Conservation (phyloP, 2,113 vertebrate species). For the Protomyctophum bolini region DNA sequence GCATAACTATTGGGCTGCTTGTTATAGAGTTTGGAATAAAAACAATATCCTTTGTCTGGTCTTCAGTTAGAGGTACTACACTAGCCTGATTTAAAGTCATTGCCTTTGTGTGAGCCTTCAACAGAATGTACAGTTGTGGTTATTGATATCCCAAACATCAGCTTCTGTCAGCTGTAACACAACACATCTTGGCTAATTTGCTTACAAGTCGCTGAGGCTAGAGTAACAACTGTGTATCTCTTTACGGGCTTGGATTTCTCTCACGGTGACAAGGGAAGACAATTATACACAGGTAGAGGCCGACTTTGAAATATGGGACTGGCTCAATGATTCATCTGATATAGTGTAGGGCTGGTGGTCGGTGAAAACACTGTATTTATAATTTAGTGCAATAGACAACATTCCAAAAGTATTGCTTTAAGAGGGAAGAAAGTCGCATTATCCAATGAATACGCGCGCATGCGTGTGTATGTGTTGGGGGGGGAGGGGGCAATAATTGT, state of each 20-base stretch:
- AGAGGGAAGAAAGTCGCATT: too few species aligned
- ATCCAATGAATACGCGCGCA: too few species aligned
- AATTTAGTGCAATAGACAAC: too few species aligned
- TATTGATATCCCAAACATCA: background rate
- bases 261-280: slow-evolving; percentile 2
- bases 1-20: too few species aligned
- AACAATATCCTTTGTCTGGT: too few species aligned
- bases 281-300: background rate
- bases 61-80: too few species aligned
- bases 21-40: too few species aligned
- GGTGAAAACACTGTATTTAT: background rate
- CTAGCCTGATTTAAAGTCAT: too few species aligned
- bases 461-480: too few species aligned
- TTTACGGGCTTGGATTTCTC: slow-evolving; percentile 39
- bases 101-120: too few species aligned
- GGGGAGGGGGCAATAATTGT: too few species aligned
- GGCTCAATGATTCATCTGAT: background rate
- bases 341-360: background rate
- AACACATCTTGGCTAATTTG: slow-evolving; percentile 56
- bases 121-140: slow-evolving; percentile 3
- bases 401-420: too few species aligned
- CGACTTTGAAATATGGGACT: background rate
- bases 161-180: slow-evolving; percentile 40
- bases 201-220: slow-evolving; percentile 42
- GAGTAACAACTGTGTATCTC: slow-evolving; percentile 20